Base-by-base conservation (phyloP, 1,140 invertebrate genomes). In the Lepidurus apus region DNA sequence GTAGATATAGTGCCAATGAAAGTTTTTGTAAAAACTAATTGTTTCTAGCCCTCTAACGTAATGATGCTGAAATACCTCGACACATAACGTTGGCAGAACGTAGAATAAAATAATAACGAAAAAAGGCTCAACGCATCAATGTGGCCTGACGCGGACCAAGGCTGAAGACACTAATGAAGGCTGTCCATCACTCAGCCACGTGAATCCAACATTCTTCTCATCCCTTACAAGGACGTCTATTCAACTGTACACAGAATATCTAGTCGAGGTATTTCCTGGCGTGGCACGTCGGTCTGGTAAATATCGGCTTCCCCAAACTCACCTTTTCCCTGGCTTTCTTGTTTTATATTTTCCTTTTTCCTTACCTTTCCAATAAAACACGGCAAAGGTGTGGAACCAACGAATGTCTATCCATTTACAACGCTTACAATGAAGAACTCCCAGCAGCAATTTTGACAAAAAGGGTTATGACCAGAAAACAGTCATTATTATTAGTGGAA, bases 181-280 rank as follows among this genome's bases (percentile, higher is more conserved):
- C 53, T 65, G 53, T 65, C 53, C 13, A 65, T 65, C 53, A 65
- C 21, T 21, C 53, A 65, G 17, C 53, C 53, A 65, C 21, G 53
- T n/a, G 7, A 13, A 17, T 47, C n/a, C 7, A 17, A 65, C 53
- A 65, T 65, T 65, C 53, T 65, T 65, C 53, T 65, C 53, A 65
- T 65, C 53, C 13, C 13, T 65, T 65, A 65, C 53, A 65, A 65
- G 53, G 53, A 9, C 53, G 53, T 65, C 53, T 65, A 65, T 65
- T 65, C 53, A 65, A 65, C 53, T 65, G 34, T 3, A 34, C 4
- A 4, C 34, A 34, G 34, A 34, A 34, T 34, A 34, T 34, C 34
- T 34, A 34, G 34, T 34, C 4, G 34, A 34, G 34, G 34, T 34
- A 34, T 34, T 34, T 34, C 34, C 2, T 34, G 34, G 34, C 34